Conservation (phyloP, 2,888 invertebrate species). For the Philopedon plagiatum region DNA sequence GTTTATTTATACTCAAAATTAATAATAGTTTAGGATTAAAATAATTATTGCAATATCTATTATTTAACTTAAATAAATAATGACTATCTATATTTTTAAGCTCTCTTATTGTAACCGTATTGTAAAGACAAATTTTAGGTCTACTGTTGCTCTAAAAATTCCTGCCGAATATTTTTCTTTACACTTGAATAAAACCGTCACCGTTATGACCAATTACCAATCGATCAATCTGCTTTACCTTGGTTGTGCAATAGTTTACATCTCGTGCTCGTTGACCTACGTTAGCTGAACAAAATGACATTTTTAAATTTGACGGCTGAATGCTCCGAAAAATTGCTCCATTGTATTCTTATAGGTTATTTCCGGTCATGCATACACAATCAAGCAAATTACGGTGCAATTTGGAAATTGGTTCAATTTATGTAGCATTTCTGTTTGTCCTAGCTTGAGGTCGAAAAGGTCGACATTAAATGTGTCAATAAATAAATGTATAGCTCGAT, state of each 20-base stretch:
- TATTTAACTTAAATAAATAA: no score
- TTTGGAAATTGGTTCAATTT: slow-evolving; percentile 13
- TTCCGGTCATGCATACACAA: slow-evolving; percentile 42
- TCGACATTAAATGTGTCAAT: no score
- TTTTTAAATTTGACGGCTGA: slow-evolving; percentile 40
- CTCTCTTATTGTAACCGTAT: no score
- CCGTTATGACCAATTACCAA: slow-evolving; percentile 28
- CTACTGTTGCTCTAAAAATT: no score
- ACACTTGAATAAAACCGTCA: slow-evolving; percentile 17
- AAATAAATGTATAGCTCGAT: no score
- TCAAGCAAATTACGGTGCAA: slow-evolving; percentile 32
- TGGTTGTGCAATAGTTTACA: slow-evolving; percentile 34
- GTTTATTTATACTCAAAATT: no score
- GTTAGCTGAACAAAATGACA: slow-evolving; percentile 38
- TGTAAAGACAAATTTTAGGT: no score
- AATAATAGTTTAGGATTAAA: no score
- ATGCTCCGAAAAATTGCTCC: slow-evolving; percentile 27
- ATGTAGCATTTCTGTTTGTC: neutral
- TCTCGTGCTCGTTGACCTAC: slow-evolving; percentile 35
- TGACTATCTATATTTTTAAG: no score
- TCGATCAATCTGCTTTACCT: slow-evolving; percentile 35
- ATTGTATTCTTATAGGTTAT: slow-evolving; percentile 41
- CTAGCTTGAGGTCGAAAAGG: neutral
- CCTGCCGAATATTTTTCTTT: no score
- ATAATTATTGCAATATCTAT: no score